These are phyloP conservation scores for Echinops telfairi DNA, from an alignment of 2,113 vertebrate genomes.

Conservation along the genomic window DNA sequence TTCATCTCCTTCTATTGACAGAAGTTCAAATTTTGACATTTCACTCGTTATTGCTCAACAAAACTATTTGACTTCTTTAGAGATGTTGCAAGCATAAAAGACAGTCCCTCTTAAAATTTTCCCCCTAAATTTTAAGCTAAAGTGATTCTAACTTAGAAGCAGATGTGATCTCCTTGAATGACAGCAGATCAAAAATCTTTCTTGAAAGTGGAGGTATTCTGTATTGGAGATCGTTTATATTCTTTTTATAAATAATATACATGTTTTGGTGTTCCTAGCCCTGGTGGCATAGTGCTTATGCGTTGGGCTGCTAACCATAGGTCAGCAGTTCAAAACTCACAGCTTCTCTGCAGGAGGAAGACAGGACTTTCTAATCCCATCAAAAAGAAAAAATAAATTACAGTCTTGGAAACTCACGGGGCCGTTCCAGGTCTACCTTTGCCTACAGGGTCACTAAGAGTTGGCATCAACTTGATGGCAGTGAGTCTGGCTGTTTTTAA, in stretches of 20 bases:
- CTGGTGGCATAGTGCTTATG: too few relatives aligned
- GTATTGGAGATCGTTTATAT: background rate
- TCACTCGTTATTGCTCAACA: background rate
- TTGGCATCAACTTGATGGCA: too few relatives aligned
- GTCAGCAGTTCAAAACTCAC: too few relatives aligned
- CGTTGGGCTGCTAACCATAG: too few relatives aligned
- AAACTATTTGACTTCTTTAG: slow-evolving; percentile 2
- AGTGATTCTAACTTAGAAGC: slow-evolving; percentile 28
- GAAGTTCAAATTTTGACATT: background rate
- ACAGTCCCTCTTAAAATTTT: background rate
- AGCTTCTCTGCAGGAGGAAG: too few relatives aligned
- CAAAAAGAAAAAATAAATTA: too few relatives aligned
- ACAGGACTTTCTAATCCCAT: too few relatives aligned
- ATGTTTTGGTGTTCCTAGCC: background rate
- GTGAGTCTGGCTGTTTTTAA: too few relatives aligned
- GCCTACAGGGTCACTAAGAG: too few relatives aligned
- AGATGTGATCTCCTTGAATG: slow-evolving; percentile 32
- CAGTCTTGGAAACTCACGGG: too few relatives aligned
- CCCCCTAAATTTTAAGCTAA: slow-evolving; percentile 44
- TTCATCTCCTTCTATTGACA: background rate
- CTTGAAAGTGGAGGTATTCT: background rate
- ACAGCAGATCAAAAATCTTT: background rate
- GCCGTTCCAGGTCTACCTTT: too few relatives aligned
- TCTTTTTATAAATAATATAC: slow-evolving; percentile 19
- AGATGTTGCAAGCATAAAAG: slow-evolving; percentile 45